A percentile compares a stretch with the other conserved stretches of the same genome.
phyloP scores from a whole-genome alignment of 2,888 invertebrate species.

The Melanostoma mellinum region DNA sequence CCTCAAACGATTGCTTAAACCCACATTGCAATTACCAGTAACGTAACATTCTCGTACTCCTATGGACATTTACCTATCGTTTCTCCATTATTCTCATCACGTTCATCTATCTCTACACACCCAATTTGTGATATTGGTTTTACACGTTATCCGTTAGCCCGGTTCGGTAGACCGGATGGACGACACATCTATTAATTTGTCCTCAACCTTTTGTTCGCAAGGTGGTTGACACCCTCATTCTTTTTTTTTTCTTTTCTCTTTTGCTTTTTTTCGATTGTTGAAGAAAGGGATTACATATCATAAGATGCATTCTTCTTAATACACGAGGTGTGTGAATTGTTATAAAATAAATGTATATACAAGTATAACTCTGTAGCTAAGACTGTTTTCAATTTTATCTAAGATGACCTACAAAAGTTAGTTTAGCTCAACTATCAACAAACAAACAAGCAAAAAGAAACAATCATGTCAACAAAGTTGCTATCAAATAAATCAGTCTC shows the following conservation, averaged over 20 bases:
- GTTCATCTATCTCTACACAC: slow-evolving; percentile 66
- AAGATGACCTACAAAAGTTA: not conserved
- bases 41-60: slow-evolving; percentile 16
- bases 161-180: slow-evolving; percentile 2
- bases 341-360: no score
- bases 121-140: slow-evolving; percentile 73
- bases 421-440: not conserved
- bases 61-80: slow-evolving; percentile 45
- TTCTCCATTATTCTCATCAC: slow-evolving; percentile 70
- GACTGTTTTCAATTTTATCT: no score
- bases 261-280: not conserved
- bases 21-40: slow-evolving; percentile 30
- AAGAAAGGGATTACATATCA: not conserved
- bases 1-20: slow-evolving; percentile 23
- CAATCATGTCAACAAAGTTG: slow-evolving; percentile 22
- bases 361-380: no score
- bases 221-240: slow-evolving; percentile 19
- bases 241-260: not conserved
- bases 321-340: no score
- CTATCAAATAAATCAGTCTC: slow-evolving; percentile 22
- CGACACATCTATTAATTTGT: slow-evolving; percentile 47
- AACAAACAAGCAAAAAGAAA: not conserved
- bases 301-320: slow-evolving; percentile 3
- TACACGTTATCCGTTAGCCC: slow-evolving; percentile 30
- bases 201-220: slow-evolving; percentile 38